phyloP scores from a whole-genome alignment of 2,888 invertebrate genomes.

The Eilema griseolum region DNA sequence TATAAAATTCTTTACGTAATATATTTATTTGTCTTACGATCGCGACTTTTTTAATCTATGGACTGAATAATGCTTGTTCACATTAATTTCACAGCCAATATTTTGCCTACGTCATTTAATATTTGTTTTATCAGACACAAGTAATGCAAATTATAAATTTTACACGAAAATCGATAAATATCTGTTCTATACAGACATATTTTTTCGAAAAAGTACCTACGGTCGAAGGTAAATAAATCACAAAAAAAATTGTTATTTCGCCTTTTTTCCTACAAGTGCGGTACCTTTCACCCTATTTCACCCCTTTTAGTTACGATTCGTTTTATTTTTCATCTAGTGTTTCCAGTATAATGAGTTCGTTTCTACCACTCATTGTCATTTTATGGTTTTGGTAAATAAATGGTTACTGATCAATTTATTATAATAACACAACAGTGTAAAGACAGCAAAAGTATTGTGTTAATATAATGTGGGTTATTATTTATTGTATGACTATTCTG shows the following conservation, averaged over 20 bases:
- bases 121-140: conserved; percentile 21
- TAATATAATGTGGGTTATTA: not conserved
- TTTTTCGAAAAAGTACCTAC: not conserved
- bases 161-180: not conserved
- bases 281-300: too few species aligned
- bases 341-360: not conserved
- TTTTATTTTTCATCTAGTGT: not conserved
- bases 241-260: too few species aligned
- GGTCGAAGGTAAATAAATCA: too few species aligned
- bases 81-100: conserved; percentile 82
- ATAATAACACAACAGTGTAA: not conserved
- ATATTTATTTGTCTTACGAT: conserved; percentile 35
- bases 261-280: too few species aligned
- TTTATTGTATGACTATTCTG: not conserved
- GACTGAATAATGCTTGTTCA: conserved; percentile 73
- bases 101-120: conserved; percentile 67
- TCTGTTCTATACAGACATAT: not conserved
- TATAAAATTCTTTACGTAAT: conserved; percentile 33
- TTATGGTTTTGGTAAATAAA: not conserved
- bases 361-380: not conserved
- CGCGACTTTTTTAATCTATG: conserved; percentile 52
- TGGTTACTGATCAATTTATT: not conserved
- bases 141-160: conserved; percentile 23
- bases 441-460: not conserved
- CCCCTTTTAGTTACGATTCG: too few species aligned